Conservation (phyloP, 2,888 invertebrate genomes). For the Globia sparganii region DNA sequence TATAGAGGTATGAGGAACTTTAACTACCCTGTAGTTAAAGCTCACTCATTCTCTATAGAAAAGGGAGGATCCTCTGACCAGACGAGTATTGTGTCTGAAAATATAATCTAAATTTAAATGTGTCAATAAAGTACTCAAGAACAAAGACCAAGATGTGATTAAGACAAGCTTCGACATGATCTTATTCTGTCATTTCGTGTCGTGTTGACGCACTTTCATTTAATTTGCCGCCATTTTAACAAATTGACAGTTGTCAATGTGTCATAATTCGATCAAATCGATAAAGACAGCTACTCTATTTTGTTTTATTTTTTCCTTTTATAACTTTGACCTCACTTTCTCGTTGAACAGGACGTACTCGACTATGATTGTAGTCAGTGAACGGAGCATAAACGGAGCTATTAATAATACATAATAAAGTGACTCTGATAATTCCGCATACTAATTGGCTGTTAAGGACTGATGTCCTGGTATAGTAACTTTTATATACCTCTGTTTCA, state of each 20-base stretch:
- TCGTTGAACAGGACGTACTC: slow-evolving; percentile 58
- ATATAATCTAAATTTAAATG: neutral
- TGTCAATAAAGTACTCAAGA: slow-evolving; percentile 1
- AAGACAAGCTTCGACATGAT: slow-evolving; percentile 19
- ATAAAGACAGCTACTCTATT: slow-evolving; percentile 27
- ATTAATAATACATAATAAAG: slow-evolving; percentile 53
- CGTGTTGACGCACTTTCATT: slow-evolving; percentile 43
- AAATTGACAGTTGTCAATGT: slow-evolving; percentile 60
- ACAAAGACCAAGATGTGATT: slow-evolving; percentile 37
- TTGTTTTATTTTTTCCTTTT: slow-evolving; percentile 19
- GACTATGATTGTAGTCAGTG: slow-evolving; percentile 44
- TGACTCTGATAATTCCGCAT: slow-evolving; percentile 47
- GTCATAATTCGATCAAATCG: slow-evolving; percentile 19
- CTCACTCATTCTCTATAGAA: too few relatives aligned
- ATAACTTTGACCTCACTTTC: slow-evolving; percentile 61
- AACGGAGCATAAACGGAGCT: slow-evolving; percentile 45
- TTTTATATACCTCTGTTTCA: slow-evolving; percentile 2
- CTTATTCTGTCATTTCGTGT: neutral
- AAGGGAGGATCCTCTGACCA: too few relatives aligned
- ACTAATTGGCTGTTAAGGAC: slow-evolving; percentile 15
- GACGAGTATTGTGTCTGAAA: too few relatives aligned
- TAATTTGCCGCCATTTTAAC: slow-evolving; percentile 23
- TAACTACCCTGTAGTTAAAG: too few relatives aligned
- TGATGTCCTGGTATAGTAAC: slow-evolving; percentile 24
- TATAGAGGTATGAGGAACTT: too few relatives aligned